Evolutionary conservation across 2,797 vertebrate genomes (phyloP).

Genomic region (Megaceryle alcyon): DNA sequence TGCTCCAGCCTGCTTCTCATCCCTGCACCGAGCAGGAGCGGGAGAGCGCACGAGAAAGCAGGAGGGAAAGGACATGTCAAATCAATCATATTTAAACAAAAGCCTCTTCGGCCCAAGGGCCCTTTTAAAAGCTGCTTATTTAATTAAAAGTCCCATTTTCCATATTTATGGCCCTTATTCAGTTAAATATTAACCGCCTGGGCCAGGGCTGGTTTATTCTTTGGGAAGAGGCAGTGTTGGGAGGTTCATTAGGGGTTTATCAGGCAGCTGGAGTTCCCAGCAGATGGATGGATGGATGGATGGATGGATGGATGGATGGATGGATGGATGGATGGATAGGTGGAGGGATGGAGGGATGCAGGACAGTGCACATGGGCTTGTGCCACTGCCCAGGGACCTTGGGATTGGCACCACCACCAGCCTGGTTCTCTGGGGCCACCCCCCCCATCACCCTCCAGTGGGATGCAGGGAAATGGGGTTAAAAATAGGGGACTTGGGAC

Average conservation of each 20-base stretch:
- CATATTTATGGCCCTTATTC: constrained; percentile 96
- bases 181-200: constrained; percentile 95
- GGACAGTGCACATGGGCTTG: fast-evolving
- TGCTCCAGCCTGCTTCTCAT: neutral
- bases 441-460: neutral
- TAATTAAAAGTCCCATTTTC: constrained; percentile 99
- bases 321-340: too few relatives aligned
- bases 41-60: neutral
- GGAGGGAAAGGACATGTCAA: constrained; percentile 79
- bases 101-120: constrained; percentile 91
- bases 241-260: constrained; percentile 79
- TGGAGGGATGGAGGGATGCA: too few relatives aligned
- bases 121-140: constrained; percentile 99
- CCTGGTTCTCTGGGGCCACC: neutral
- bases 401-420: neutral
- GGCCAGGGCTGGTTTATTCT: constrained; percentile 84
- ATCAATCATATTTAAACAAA: constrained; percentile 99
- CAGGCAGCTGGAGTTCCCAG: neutral
- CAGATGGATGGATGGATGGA: neutral
- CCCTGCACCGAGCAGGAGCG: neutral
- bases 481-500: neutral
- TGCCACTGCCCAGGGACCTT: fast-evolving
- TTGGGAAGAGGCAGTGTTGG: constrained; percentile 67
- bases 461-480: neutral
- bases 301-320: neutral